These are phyloP conservation scores for Hirundichthys speculiger DNA, from an alignment of 2,113 vertebrate genomes.

Conservation along the genomic window DNA sequence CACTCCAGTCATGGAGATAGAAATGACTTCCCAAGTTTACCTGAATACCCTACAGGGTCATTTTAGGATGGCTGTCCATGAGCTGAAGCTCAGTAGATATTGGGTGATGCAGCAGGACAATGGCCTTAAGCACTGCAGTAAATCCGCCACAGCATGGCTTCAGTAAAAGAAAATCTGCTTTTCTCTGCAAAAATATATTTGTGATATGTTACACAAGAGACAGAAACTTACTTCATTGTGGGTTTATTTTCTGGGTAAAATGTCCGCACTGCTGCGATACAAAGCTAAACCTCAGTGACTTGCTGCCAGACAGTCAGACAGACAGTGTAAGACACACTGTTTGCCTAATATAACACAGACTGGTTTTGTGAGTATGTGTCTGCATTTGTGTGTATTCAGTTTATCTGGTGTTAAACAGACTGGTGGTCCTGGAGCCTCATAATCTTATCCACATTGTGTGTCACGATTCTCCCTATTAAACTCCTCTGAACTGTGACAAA, in stretches of 20 bases:
- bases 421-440: conserved; percentile 51
- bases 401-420: conserved; percentile 60
- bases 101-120: no score
- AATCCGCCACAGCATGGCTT: no score
- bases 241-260: neutral
- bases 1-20: no score
- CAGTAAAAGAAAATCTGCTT: neutral
- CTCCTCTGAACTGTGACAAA: conserved; percentile 59
- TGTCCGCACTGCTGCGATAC: conserved; percentile 16
- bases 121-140: neutral
- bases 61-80: no score
- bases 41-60: no score
- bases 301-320: conserved; percentile 27
- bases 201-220: neutral
- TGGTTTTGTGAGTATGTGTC: conserved; percentile 11
- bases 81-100: no score
- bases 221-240: no score
- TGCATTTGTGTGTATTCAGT: conserved; percentile 30
- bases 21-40: no score
- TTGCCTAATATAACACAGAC: conserved; percentile 60
- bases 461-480: conserved; percentile 47
- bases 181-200: neutral
- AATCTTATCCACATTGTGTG: conserved; percentile 57
- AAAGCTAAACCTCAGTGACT: conserved; percentile 33
- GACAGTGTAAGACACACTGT: conserved; percentile 41